These are phyloP conservation scores for Thereva unica DNA, from an alignment of 2,888 invertebrate genomes.

Conservation along the genomic window DNA sequence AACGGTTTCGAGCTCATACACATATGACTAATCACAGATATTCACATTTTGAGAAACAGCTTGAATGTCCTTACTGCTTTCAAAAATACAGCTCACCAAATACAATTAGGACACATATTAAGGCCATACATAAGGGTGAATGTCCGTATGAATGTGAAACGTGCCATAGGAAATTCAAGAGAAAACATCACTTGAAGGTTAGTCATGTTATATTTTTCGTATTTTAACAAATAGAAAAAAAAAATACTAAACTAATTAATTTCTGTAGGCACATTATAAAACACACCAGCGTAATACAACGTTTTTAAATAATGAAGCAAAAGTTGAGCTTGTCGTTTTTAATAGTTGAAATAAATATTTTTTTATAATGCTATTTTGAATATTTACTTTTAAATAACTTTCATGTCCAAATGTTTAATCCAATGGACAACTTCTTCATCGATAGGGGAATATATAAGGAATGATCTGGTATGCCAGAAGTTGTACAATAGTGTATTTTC, in stretches of 20 bases:
- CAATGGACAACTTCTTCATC: too few relatives aligned
- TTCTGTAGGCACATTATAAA: slow-evolving; percentile 26
- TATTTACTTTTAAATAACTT: too few relatives aligned
- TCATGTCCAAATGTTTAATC: too few relatives aligned
- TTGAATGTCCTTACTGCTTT: slow-evolving; percentile 47
- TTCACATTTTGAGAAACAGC: slow-evolving; percentile 46
- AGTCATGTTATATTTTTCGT: neutral
- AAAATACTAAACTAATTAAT: neutral
- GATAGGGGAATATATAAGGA: too few relatives aligned
- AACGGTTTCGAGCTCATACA: slow-evolving; percentile 47
- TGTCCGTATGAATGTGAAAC: slow-evolving; percentile 46
- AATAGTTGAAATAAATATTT: too few relatives aligned
- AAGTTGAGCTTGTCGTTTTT: neutral
- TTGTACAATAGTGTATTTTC: too few relatives aligned
- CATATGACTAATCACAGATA: slow-evolving; percentile 50
- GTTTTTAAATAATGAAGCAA: neutral
- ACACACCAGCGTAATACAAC: slow-evolving; percentile 16
- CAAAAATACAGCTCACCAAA: slow-evolving; percentile 49
- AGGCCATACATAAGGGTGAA: slow-evolving; percentile 46
- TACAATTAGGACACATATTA: slow-evolving; percentile 47
- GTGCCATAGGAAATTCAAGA: slow-evolving; percentile 48
- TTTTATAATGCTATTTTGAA: too few relatives aligned
- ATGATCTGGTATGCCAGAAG: too few relatives aligned
- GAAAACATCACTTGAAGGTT: slow-evolving; percentile 49
- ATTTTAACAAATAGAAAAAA: neutral